These are phyloP conservation scores for Rhopalosiphum nymphaeae DNA, from an alignment of 2,888 invertebrate species.

Conservation along the genomic window DNA sequence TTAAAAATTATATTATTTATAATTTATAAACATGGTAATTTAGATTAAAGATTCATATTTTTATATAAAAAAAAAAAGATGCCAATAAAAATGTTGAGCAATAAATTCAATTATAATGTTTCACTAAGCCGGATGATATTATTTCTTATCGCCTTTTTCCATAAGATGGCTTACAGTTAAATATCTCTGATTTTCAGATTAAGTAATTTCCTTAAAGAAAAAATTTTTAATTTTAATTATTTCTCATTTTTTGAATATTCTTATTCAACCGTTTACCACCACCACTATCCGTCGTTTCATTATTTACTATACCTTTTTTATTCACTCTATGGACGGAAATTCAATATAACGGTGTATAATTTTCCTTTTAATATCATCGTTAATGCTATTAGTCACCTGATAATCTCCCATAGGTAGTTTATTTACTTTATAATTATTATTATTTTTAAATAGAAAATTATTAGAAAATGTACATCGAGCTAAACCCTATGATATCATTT, in stretches of 20 bases:
- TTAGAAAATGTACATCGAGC: neutral
- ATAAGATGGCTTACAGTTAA: neutral
- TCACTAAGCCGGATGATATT: neutral
- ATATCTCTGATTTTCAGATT: neutral
- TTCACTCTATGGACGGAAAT: neutral
- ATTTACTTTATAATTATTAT: neutral
- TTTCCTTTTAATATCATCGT: conserved; percentile 24
- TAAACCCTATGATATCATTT: neutral
- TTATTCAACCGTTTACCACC: neutral
- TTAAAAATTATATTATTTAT: neutral
- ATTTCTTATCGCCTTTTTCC: neutral
- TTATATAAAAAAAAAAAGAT: neutral
- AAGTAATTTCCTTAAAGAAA: neutral
- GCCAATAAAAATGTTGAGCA: neutral
- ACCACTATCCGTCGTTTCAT: neutral
- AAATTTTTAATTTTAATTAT: conserved; percentile 19
- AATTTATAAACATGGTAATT: neutral
- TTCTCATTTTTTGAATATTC: conserved; percentile 3
- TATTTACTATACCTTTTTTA: neutral
- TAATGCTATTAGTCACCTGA: neutral
- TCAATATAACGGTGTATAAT: conserved; percentile 7
- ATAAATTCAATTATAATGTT: conserved; percentile 1
- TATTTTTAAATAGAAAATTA: neutral
- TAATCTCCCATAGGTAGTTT: neutral
- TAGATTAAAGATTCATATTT: neutral